Percentiles rank a stretch among this genome's conserved stretches.
phyloP scores from a whole-genome alignment of 2,113 vertebrate species.

The Vombatus ursinus region DNA sequence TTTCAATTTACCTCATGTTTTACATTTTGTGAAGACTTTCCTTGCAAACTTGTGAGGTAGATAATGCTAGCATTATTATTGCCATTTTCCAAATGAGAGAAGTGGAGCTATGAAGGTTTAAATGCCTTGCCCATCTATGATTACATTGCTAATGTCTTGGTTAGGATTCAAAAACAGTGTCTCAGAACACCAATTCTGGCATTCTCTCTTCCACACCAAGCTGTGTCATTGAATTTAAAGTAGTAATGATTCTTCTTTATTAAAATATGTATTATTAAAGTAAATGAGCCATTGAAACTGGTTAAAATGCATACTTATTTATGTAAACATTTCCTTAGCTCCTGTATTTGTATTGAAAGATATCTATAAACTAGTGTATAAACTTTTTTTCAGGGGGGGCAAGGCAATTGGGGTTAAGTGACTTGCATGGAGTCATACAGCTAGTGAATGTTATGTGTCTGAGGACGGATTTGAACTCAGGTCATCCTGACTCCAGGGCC shows the following conservation, averaged over 20 bases:
- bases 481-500: too few relatives aligned
- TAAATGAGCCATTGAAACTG: neutral
- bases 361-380: neutral
- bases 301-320: neutral
- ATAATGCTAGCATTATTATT: constrained; percentile 3
- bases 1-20: neutral
- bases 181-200: neutral
- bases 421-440: too few relatives aligned
- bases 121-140: neutral
- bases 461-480: too few relatives aligned
- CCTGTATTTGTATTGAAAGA: neutral
- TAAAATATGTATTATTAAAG: neutral
- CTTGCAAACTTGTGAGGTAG: neutral
- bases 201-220: neutral
- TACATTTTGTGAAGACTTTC: neutral
- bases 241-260: neutral
- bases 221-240: neutral
- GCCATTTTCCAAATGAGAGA: constrained; percentile 13
- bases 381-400: too few relatives aligned
- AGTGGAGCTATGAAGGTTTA: neutral
- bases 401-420: too few relatives aligned
- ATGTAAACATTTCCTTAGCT: neutral
- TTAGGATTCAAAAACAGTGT: neutral
- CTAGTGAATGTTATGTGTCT: too few relatives aligned
- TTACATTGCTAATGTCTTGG: neutral